These are phyloP conservation scores for Zaprionus ornatus DNA, from an alignment of 1,140 invertebrate species.

Conservation along the genomic window DNA sequence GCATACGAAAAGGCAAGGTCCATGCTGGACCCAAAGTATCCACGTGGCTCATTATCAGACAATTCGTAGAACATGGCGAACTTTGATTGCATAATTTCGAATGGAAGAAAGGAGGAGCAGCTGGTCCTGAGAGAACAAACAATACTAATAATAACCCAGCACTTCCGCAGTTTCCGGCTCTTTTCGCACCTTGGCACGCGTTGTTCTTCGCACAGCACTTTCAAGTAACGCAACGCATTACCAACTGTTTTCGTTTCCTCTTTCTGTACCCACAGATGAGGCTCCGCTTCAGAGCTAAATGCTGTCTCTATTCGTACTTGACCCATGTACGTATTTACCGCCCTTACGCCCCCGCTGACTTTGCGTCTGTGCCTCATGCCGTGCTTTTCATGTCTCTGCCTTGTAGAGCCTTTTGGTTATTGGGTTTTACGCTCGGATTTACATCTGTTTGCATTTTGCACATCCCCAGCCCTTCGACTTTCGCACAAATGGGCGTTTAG, in stretches of 20 bases:
- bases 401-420: constrained; percentile 59
- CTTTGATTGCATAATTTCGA: constrained; percentile 64
- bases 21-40: constrained; percentile 26
- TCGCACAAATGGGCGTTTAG: constrained; percentile 63
- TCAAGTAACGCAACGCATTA: constrained; percentile 24
- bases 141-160: constrained; percentile 1
- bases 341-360: constrained; percentile 61
- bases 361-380: constrained; percentile 55
- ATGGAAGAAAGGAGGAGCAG: constrained; percentile 11
- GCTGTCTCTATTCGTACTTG: constrained; percentile 60
- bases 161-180: constrained; percentile 48
- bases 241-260: constrained; percentile 59
- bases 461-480: constrained; percentile 15
- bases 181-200: constrained; percentile 72
- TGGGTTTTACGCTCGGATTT: constrained; percentile 72
- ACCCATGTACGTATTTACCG: constrained; percentile 36
- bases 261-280: constrained; percentile 27
- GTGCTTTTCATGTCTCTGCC: constrained; percentile 58
- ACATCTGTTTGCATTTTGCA: constrained; percentile 76
- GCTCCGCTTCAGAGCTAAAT: constrained; percentile 17
- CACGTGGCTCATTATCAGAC: constrained; percentile 13
- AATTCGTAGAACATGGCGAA: constrained; percentile 32
- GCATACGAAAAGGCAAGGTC: constrained; percentile 26
- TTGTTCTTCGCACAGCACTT: constrained; percentile 41
- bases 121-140: constrained; percentile 19